Conservation (phyloP, 2,797 vertebrate genomes). For the Falco naumanni region DNA sequence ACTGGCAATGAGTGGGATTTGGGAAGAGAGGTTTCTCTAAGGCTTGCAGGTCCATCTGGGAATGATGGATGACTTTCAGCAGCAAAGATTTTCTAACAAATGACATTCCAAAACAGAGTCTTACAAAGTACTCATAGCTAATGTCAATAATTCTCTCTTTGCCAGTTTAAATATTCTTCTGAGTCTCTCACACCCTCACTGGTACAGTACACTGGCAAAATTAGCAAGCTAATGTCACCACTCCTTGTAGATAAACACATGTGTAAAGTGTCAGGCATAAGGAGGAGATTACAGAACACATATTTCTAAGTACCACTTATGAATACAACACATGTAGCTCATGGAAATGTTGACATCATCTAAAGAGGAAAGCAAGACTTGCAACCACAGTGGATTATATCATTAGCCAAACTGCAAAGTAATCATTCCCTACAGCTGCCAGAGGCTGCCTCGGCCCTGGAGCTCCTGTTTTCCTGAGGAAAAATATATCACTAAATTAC, state of each 20-base stretch:
- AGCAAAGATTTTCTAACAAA: conserved; percentile 64
- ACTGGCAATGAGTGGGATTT: neutral
- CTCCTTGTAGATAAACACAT: conserved; percentile 70
- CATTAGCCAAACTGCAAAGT: conserved; percentile 64
- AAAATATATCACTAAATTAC: conserved; percentile 15
- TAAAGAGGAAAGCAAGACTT: conserved; percentile 66
- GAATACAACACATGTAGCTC: conserved; percentile 66
- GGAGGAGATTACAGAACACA: conserved; percentile 70
- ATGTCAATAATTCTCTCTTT: conserved; percentile 63
- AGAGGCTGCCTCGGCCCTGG: neutral
- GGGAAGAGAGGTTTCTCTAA: neutral
- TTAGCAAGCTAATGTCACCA: conserved; percentile 63
- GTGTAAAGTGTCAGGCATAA: conserved; percentile 67
- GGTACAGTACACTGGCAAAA: conserved; percentile 60
- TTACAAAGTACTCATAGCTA: conserved; percentile 60
- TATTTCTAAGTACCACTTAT: conserved; percentile 70
- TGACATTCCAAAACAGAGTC: conserved; percentile 53
- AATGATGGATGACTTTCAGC: conserved; percentile 59
- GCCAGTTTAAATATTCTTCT: conserved; percentile 65
- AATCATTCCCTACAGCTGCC: conserved; percentile 57
- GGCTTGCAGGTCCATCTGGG: conserved; percentile 4
- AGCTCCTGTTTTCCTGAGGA: conserved; percentile 11
- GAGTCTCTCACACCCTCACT: conserved; percentile 30
- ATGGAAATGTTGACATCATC: conserved; percentile 63
- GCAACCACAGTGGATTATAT: conserved; percentile 63